phyloP scores from a whole-genome alignment of 2,797 vertebrate genomes.

The Micromesistius poutassou region DNA sequence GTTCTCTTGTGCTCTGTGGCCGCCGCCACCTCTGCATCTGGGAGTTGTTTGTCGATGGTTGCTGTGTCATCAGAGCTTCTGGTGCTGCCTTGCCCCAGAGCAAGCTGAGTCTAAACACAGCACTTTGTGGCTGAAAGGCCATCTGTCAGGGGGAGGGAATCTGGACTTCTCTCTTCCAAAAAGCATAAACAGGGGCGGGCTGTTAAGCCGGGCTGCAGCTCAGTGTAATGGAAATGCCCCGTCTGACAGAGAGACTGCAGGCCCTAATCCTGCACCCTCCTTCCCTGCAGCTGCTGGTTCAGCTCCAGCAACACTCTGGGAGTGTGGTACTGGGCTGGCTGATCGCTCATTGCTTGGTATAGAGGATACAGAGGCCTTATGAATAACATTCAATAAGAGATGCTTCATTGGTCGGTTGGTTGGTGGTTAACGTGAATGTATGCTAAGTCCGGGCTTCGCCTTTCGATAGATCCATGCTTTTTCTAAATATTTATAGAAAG shows the following conservation, averaged over 20 bases:
- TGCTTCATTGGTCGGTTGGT: slow-evolving; percentile 45
- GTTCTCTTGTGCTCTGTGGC: slow-evolving; percentile 51
- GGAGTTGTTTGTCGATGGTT: slow-evolving; percentile 67
- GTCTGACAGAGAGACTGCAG: slow-evolving; percentile 65
- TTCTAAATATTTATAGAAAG: slow-evolving; percentile 36
- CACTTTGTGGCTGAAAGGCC: slow-evolving; percentile 76
- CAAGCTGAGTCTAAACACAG: slow-evolving; percentile 74
- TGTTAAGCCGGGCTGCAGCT: slow-evolving; percentile 68
- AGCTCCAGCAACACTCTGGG: slow-evolving; percentile 33
- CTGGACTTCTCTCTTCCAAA: slow-evolving; percentile 62
- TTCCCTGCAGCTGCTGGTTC: slow-evolving; percentile 71
- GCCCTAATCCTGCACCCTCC: slow-evolving; percentile 73
- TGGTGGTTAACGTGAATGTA: slow-evolving; percentile 41
- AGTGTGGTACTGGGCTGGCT: slow-evolving; percentile 22
- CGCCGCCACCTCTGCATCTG: slow-evolving; percentile 65
- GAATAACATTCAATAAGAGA: slow-evolving; percentile 62
- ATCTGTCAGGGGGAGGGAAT: slow-evolving; percentile 77
- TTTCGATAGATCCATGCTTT: slow-evolving; percentile 33
- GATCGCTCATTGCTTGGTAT: slow-evolving; percentile 50
- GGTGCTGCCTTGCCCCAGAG: slow-evolving; percentile 66
- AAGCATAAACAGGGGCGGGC: slow-evolving; percentile 76
- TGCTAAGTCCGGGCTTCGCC: slow-evolving; percentile 44
- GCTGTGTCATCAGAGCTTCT: slow-evolving; percentile 73
- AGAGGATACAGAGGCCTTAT: slow-evolving; percentile 43
- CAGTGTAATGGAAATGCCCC: slow-evolving; percentile 79